Evolutionary conservation across 2,888 invertebrate species (phyloP).

Genomic region (Leucozona laternaria): DNA sequence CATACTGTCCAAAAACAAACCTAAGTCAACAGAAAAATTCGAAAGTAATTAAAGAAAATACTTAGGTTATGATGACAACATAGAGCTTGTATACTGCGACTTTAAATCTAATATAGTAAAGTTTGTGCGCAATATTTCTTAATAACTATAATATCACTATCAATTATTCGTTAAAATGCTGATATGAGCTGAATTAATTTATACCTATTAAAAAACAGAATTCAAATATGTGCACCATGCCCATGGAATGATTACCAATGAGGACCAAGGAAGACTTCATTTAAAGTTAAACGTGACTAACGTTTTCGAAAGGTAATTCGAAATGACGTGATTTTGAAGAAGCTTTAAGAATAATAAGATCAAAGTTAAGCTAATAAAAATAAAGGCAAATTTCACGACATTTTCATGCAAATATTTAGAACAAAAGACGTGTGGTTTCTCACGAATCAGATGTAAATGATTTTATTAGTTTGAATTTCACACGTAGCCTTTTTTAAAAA

Average conservation of each 20-base stretch:
- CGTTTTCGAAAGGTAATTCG: neutral
- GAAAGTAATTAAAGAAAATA: slow-evolving; percentile 3
- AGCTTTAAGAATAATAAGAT: neutral
- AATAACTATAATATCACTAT: neutral
- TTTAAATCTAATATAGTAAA: neutral
- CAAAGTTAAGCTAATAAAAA: no score
- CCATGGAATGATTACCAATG: slow-evolving; percentile 47
- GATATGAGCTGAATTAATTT: slow-evolving; percentile 51
- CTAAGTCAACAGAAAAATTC: neutral
- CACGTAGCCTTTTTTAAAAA: neutral
- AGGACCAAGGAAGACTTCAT: slow-evolving; percentile 38
- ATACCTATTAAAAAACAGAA: slow-evolving; percentile 24
- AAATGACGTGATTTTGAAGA: neutral
- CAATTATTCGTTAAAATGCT: neutral
- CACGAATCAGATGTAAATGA: neutral
- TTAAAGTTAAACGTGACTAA: neutral
- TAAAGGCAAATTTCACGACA: neutral
- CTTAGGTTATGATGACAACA: neutral
- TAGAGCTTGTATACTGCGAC: neutral
- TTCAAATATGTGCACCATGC: slow-evolving; percentile 20
- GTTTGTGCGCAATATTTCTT: neutral
- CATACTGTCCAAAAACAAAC: neutral
- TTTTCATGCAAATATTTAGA: neutral
- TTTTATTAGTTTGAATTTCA: neutral
- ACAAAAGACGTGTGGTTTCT: neutral